Base-by-base conservation (phyloP, 2,888 invertebrate genomes). In the Notodonta ziczac region DNA sequence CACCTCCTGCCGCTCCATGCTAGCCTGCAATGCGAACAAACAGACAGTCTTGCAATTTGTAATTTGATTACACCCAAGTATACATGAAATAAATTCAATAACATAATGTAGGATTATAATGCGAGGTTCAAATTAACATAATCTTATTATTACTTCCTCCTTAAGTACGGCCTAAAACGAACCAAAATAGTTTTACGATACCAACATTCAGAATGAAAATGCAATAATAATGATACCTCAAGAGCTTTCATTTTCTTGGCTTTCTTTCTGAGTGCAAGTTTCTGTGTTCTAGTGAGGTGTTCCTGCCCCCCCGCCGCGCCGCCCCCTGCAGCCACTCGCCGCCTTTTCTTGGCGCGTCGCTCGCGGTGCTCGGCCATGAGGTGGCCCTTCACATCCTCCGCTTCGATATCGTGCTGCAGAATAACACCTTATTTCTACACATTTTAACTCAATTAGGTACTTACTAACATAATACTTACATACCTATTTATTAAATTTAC, bases 221-320 rank as follows among this genome's bases (percentile, higher is more conserved):
- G 24, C 7, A 3, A 35, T 35, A 7, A 35, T 35, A 35, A 7
- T 35, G 7, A 54, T 62, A 89, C 90, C 84, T 88, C 80, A 2
- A 76, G 65, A 13, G 76, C 84, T 77, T 92, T 87, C 51, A 90
- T 78, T 74, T 94, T 94, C 65, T 94, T 94, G 8, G 85, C 81
- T 40, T 90, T 87, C 55, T 93, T 84, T 76, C 94, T 95, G 16
- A 90, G 83, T 50, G 93, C 91, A 24, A 89, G 88, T 68, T 94
- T 95, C 74, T 95, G 95, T 12, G 88, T 86, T 73, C 95, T 94
- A 4, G 91, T 91, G 57, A 95, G 83, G 65, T 83, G 90, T 42
- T 74, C 61, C 61, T 62, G 56, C 1, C 24, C 39, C 0, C 7
- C 24, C 12, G 7, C 57, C 0, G 54, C 8, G 51, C 54, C 44